Evolutionary conservation across 2,113 vertebrate genomes (phyloP).

Genomic region (Myotis lucifugus): DNA sequence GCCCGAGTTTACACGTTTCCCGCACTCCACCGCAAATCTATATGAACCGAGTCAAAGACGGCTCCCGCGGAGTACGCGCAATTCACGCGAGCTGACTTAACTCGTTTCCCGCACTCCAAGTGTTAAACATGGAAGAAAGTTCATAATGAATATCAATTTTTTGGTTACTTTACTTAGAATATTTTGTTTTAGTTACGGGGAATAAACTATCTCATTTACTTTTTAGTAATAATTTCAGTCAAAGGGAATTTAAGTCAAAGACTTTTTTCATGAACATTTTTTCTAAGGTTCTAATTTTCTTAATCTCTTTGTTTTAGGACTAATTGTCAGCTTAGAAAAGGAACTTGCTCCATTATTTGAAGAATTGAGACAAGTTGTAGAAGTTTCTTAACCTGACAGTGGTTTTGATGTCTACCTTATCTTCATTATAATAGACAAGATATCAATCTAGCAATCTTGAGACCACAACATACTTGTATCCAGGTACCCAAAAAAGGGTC

Average conservation of each 20-base stretch:
- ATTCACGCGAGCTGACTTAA: too few species aligned
- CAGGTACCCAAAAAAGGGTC: slow-evolving; percentile 33
- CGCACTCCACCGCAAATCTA: too few species aligned
- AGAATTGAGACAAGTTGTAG: slow-evolving; percentile 95
- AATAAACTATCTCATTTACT: neutral
- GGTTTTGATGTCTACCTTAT: neutral
- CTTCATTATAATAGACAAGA: slow-evolving; percentile 22
- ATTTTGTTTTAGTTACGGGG: neutral
- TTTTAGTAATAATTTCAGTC: slow-evolving; percentile 26
- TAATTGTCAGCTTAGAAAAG: slow-evolving; percentile 97
- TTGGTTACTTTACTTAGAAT: neutral
- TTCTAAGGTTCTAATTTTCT: slow-evolving; percentile 20
- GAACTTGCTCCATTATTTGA: slow-evolving; percentile 94
- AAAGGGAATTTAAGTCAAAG: neutral
- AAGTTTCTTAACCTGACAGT: slow-evolving; percentile 88
- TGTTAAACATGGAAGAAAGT: neutral
- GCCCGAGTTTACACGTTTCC: too few species aligned
- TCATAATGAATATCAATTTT: neutral
- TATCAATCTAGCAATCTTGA: slow-evolving; percentile 70
- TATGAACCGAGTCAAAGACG: too few species aligned
- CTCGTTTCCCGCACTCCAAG: too few species aligned
- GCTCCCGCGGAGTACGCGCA: too few species aligned
- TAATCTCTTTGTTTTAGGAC: slow-evolving; percentile 84
- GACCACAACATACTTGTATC: slow-evolving; percentile 60
- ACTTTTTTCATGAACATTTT: neutral